Evolutionary conservation across 64 coral and sea anemone species (phyloP).

Genomic region (Montipora sp.): DNA sequence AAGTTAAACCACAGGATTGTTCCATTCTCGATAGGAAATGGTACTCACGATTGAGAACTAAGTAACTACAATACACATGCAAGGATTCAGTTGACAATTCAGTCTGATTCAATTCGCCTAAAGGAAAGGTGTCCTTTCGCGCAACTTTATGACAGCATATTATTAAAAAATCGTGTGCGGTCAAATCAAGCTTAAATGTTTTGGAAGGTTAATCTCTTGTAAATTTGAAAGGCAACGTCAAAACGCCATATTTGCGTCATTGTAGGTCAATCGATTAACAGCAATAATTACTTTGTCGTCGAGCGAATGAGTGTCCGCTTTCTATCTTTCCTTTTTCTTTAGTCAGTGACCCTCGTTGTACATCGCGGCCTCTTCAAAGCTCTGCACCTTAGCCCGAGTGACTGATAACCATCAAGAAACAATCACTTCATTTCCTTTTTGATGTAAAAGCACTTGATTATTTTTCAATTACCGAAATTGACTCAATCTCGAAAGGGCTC

Average conservation of each 20-base stretch:
- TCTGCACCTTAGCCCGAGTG: not conserved
- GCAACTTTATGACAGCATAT: slow-evolving; percentile 8
- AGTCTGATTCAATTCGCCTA: not conserved
- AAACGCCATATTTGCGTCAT: not conserved
- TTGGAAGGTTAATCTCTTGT: slow-evolving; percentile 26
- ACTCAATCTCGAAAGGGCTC: not conserved
- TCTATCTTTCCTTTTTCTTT: not conserved
- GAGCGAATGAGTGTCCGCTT: not conserved
- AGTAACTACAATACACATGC: no score
- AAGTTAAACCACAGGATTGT: slow-evolving; percentile 14
- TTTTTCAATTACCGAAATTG: not conserved
- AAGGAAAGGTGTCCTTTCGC: slow-evolving; percentile 11
- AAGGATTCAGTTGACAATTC: not conserved
- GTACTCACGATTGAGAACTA: not conserved
- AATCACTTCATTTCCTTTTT: slow-evolving; percentile 25
- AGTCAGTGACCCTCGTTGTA: slow-evolving; percentile 14
- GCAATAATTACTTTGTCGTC: no score
- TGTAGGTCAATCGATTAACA: not conserved
- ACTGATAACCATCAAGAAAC: not conserved
- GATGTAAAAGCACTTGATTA: not conserved
- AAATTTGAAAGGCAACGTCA: slow-evolving; percentile 11
- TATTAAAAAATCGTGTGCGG: not conserved
- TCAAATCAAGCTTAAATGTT: not conserved
- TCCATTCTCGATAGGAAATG: not conserved
- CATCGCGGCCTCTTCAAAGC: slow-evolving; percentile 32